Evolutionary conservation across 2,797 vertebrate species (phyloP).

Genomic region (Peromyscus attwateri): DNA sequence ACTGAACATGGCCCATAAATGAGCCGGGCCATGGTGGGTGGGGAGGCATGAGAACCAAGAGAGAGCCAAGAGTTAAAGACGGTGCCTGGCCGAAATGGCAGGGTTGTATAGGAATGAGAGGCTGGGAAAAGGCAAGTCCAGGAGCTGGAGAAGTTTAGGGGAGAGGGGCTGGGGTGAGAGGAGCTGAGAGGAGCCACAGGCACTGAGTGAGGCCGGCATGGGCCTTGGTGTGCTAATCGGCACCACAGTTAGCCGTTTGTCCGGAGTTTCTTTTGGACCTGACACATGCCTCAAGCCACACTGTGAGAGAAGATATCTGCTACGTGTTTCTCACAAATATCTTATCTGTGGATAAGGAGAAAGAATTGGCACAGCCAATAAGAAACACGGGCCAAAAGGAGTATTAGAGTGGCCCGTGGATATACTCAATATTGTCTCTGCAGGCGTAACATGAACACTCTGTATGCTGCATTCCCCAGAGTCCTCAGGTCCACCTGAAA

Average conservation of each 20-base stretch:
- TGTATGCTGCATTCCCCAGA: accelerated
- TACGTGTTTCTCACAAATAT: neutral
- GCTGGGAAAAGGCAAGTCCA: neutral
- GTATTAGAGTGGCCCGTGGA: neutral
- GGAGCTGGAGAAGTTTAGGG: neutral
- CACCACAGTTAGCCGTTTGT: neutral
- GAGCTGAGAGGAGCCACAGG: neutral
- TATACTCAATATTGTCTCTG: neutral
- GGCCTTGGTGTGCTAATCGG: neutral
- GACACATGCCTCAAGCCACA: neutral
- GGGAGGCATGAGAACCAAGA: neutral
- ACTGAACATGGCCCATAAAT: neutral
- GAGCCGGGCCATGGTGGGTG: neutral
- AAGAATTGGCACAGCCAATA: neutral
- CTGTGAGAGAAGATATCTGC: neutral
- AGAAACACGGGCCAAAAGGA: neutral
- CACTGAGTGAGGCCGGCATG: neutral
- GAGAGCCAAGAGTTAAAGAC: neutral
- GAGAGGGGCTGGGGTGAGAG: neutral
- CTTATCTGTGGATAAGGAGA: neutral
- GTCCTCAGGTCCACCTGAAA: neutral
- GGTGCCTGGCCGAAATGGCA: neutral
- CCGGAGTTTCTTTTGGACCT: neutral
- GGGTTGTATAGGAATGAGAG: neutral
- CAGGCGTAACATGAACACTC: neutral